phyloP scores from a whole-genome alignment of 2,797 vertebrate species.

The Anguilla marmorata region DNA sequence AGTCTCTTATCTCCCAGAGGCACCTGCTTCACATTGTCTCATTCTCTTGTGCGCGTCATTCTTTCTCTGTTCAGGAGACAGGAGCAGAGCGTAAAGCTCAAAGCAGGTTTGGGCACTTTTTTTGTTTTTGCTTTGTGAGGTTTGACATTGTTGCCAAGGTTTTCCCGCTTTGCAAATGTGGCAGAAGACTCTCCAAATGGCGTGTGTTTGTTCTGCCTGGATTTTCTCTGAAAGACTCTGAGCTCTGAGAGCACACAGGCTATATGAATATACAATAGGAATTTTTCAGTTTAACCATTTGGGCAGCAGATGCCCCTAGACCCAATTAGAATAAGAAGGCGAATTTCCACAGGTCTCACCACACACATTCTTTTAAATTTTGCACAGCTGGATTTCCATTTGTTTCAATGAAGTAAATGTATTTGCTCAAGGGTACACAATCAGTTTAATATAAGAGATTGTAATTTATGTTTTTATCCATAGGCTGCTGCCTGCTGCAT shows the following conservation, averaged over 20 bases:
- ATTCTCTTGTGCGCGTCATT: not conserved
- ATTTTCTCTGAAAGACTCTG: not conserved
- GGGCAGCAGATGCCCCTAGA: too few species aligned
- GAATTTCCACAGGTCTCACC: not conserved
- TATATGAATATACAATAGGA: not conserved
- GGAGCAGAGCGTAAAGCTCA: not conserved
- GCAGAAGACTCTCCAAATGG: constrained; percentile 9
- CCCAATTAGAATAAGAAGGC: not conserved
- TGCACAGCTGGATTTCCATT: constrained; percentile 4
- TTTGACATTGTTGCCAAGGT: constrained; percentile 1
- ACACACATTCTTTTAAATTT: not conserved
- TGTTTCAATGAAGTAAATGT: not conserved
- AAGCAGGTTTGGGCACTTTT: not conserved
- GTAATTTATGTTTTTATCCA: not conserved
- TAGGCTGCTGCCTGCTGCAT: not conserved
- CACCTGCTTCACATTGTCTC: constrained; percentile 31
- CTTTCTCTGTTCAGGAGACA: not conserved
- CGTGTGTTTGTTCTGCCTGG: not conserved
- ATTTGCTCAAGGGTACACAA: not conserved
- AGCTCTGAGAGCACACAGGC: not conserved
- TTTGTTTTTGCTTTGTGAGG: not conserved
- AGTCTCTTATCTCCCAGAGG: constrained; percentile 26
- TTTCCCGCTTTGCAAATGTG: not conserved
- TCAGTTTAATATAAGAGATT: not conserved
- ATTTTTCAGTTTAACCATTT: not conserved